Conservation (phyloP, 30 jellyfish, hydroid and myxozoan genomes). For the Aurelia sp. region DNA sequence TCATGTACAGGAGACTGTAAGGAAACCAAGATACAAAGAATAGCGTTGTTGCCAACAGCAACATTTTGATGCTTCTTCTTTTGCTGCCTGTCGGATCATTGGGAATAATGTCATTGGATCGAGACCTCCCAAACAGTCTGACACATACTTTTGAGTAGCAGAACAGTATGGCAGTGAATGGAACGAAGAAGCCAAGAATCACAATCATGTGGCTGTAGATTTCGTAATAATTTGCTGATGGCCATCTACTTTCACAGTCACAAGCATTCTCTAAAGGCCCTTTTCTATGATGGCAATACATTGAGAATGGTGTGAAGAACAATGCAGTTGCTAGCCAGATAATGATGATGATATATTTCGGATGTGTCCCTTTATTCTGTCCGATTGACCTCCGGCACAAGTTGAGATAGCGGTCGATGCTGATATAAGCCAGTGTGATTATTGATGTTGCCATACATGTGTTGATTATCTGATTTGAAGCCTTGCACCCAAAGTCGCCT, state of each 20-base stretch:
- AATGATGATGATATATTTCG: slow-evolving; percentile 4
- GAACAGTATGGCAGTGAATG: slow-evolving; percentile 29
- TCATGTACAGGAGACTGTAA: slow-evolving; percentile 16
- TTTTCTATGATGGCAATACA: neutral
- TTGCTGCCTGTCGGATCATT: slow-evolving; percentile 33
- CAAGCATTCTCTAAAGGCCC: slow-evolving; percentile 1
- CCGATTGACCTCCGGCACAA: slow-evolving; percentile 19
- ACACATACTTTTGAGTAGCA: slow-evolving; percentile 12
- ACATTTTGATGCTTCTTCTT: slow-evolving; percentile 28
- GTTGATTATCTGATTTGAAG: neutral
- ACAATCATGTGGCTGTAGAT: slow-evolving; percentile 3
- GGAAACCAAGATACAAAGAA: slow-evolving; percentile 52
- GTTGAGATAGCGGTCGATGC: slow-evolving; percentile 32
- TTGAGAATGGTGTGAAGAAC: slow-evolving; percentile 7
- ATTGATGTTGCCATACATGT: slow-evolving; percentile 11
- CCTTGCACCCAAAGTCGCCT: slow-evolving; percentile 63
- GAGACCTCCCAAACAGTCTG: slow-evolving; percentile 13
- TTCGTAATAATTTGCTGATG: neutral
- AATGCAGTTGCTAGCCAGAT: slow-evolving; percentile 19
- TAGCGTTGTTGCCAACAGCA: slow-evolving; percentile 41
- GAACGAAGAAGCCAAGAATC: slow-evolving; percentile 13
- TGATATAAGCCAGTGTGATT: slow-evolving; percentile 40
- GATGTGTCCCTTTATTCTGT: neutral
- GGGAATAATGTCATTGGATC: neutral
- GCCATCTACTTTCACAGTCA: slow-evolving; percentile 52